phyloP scores from a whole-genome alignment of 2,888 invertebrate species.

The Aporophyla lueneburgensis region DNA sequence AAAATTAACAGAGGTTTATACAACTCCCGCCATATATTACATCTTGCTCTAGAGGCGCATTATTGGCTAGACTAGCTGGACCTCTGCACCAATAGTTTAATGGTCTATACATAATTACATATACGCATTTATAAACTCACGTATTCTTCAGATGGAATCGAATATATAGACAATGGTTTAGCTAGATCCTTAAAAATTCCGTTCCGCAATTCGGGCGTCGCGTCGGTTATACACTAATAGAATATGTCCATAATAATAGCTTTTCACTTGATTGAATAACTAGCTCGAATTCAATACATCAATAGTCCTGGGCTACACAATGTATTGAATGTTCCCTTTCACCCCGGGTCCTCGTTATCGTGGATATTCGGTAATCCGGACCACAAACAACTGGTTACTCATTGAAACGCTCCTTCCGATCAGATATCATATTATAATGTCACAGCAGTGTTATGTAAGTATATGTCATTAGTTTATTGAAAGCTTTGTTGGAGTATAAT shows the following conservation, averaged over 20 bases:
- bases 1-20: too few relatives aligned
- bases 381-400: conserved; percentile 29
- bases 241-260: not conserved
- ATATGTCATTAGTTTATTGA: conserved; percentile 10
- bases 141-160: too few relatives aligned
- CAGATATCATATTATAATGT: not conserved
- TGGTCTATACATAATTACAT: too few relatives aligned
- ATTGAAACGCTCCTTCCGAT: conserved; percentile 9
- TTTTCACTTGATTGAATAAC: conserved; percentile 18
- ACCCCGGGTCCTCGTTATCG: conserved; percentile 20
- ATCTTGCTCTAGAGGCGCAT: too few relatives aligned
- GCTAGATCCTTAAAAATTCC: too few relatives aligned
- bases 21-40: too few relatives aligned
- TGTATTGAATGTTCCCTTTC: conserved; percentile 14
- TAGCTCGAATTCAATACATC: conserved; percentile 25
- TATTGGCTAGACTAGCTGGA: too few relatives aligned
- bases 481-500: not conserved
- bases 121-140: too few relatives aligned
- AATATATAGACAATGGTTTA: too few relatives aligned
- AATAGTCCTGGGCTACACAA: conserved; percentile 2
- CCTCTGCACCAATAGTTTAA: too few relatives aligned
- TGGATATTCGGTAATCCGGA: conserved; percentile 16
- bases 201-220: too few relatives aligned
- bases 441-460: not conserved
- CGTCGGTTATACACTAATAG: too few relatives aligned